phyloP scores from a whole-genome alignment of 2,888 invertebrate species.

The Hirtodrosophila trivittata region DNA sequence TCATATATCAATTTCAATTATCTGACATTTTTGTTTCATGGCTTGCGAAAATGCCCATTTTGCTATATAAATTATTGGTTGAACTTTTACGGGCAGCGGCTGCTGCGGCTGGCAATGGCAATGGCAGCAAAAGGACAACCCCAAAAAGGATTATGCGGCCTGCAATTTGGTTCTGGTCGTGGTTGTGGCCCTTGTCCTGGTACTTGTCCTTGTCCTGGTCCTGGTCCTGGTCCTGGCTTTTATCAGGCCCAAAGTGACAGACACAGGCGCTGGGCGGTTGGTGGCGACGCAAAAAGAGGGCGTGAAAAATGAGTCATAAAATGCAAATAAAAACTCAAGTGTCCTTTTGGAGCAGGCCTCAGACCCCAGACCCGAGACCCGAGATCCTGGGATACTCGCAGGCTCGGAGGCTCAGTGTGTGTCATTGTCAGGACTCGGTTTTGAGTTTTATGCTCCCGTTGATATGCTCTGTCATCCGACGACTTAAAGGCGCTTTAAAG shows the following conservation, averaged over 20 bases:
- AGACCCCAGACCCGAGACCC: background rate
- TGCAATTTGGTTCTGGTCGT: slow-evolving; percentile 52
- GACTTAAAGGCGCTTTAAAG: slow-evolving; percentile 31
- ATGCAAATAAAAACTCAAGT: slow-evolving; percentile 77
- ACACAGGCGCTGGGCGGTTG: slow-evolving; percentile 5
- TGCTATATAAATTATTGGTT: slow-evolving; percentile 73
- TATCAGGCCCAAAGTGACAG: slow-evolving; percentile 64
- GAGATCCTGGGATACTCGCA: background rate
- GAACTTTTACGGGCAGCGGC: slow-evolving; percentile 28
- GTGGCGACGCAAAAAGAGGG: slow-evolving; percentile 29
- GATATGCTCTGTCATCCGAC: slow-evolving; percentile 19
- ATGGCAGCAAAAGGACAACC: slow-evolving; percentile 62
- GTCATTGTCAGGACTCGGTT: slow-evolving; percentile 50
- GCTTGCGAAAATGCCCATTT: slow-evolving; percentile 25
- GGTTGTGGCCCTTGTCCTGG: background rate
- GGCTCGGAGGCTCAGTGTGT: slow-evolving; percentile 18
- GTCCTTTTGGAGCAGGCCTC: slow-evolving; percentile 46
- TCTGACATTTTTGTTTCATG: slow-evolving; percentile 49
- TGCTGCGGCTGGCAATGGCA: background rate
- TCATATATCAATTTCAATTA: slow-evolving; percentile 80
- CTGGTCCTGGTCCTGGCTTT: slow-evolving; percentile 56
- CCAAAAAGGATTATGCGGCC: slow-evolving; percentile 73
- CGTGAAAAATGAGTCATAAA: slow-evolving; percentile 80
- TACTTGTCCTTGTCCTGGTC: slow-evolving; percentile 13
- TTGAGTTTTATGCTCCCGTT: slow-evolving; percentile 38